Base-by-base conservation (phyloP, 23 tunicate genomes). In the Clavelina lepadiformis region DNA sequence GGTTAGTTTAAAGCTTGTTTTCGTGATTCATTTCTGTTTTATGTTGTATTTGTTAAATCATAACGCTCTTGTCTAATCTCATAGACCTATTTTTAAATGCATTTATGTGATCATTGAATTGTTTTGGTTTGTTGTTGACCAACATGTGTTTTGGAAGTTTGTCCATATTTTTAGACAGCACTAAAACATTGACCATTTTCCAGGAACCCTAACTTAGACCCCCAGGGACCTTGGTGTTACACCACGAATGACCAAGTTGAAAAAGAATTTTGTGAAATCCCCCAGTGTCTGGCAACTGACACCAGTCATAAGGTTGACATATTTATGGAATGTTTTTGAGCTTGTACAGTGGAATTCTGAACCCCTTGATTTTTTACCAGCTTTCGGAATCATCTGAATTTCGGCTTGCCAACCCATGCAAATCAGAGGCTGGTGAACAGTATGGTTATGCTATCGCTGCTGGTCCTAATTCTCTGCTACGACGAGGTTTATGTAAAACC, bases 221-320 rank as follows among this genome's bases (percentile, higher is more conserved):
- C 82, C 23, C 55, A 29, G 5, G 96, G 96, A 5, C 96, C 96
- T 3, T 87, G 96, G 96, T 87, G 96, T 61, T 87, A 87, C 73
- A 87, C 82, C 11, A 58, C 31, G 0, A 69, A 68, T 76, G n/a
- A 22, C 0, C 52, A 57, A 3, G 33, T 51, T 5, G 77, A 73
- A 33, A 46, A 41, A 51, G 96, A 83, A 11, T 74, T 79, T 61
- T 87, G 96, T 60, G 38, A 60, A n/a, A 74, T 87, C 8, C 87
- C 86, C 5, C 82, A 67, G 18, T 87, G 96, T 41, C 33, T 61
- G 31, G 80, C 63, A 63, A 19, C 35, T 26, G 34, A 13, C 76
- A n/a, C 76, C 65, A 13, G 23, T 45, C 13, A 44, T 44, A 44
- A 58, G 56, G 76, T 56, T 71, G 28, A 57, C 13, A 44, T 56